Evolutionary conservation across 2,113 vertebrate genomes (phyloP).

Genomic region (Numenius arquata): DNA sequence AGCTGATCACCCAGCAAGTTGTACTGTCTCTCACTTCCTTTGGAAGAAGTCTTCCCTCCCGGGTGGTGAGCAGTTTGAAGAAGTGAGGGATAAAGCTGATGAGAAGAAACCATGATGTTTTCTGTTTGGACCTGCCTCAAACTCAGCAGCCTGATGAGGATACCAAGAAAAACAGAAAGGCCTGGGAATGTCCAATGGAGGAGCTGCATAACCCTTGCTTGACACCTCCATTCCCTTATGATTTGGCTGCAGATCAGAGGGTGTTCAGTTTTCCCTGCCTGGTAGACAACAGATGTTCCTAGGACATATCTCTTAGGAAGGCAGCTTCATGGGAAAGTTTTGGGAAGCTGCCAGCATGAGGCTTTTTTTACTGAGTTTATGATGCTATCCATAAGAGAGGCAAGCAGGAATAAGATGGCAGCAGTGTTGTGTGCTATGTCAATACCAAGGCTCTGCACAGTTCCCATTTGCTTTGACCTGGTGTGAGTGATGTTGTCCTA

Average conservation of each 20-base stretch:
- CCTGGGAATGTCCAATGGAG: neutral
- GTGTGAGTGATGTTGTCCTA: neutral
- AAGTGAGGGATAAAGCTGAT: neutral
- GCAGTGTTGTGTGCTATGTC: neutral
- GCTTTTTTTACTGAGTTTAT: neutral
- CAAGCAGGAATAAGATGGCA: neutral
- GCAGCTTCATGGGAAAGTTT: neutral
- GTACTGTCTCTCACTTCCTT: neutral
- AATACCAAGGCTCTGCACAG: neutral
- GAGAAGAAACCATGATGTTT: neutral
- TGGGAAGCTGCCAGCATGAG: neutral
- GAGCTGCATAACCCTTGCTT: neutral
- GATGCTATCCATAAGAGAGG: fast-evolving
- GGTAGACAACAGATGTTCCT: neutral
- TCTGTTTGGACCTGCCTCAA: neutral
- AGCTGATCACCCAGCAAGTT: neutral
- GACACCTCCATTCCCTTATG: neutral
- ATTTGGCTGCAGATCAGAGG: neutral
- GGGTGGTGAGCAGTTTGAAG: neutral
- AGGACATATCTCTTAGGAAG: neutral
- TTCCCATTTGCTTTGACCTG: neutral
- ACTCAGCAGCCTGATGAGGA: neutral
- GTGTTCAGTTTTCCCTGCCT: neutral
- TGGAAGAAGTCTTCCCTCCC: neutral
- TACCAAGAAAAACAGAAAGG: neutral